phyloP scores from a whole-genome alignment of 2,888 invertebrate species.

The Gonocerus acuteangulatus region DNA sequence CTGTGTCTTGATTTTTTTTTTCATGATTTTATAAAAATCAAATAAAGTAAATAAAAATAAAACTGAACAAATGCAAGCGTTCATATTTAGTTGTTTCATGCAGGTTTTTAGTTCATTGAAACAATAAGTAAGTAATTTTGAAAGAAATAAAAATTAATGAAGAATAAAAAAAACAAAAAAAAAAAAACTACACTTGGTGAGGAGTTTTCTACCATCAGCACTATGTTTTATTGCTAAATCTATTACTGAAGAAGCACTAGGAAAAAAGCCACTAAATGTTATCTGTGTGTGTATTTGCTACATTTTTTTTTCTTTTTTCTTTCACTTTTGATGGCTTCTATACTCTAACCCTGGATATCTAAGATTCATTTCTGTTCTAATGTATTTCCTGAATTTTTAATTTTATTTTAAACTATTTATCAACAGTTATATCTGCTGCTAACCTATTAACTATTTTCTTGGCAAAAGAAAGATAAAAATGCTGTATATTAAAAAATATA shows the following conservation, averaged over 20 bases:
- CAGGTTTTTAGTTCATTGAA: conserved; percentile 4
- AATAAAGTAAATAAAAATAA: background rate
- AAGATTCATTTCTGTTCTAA: background rate
- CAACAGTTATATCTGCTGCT: background rate
- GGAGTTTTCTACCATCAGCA: conserved; percentile 11
- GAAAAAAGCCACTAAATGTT: conserved; percentile 21
- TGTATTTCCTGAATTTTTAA: background rate
- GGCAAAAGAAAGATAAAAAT: too few relatives aligned
- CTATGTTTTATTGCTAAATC: conserved; percentile 12
- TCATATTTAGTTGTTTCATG: conserved; percentile 8
- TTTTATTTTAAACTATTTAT: background rate
- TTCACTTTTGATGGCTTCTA: conserved; percentile 1
- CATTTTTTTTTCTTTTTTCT: background rate
- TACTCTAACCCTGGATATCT: background rate
- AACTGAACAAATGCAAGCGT: conserved; percentile 14
- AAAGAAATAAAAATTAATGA: background rate
- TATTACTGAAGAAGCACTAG: conserved; percentile 15
- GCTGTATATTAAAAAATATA: too few relatives aligned
- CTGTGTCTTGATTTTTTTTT: too few relatives aligned
- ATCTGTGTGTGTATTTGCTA: conserved; percentile 16
- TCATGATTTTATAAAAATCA: too few relatives aligned
- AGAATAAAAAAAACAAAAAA: conserved; percentile 7
- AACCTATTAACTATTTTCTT: background rate
- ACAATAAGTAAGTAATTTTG: background rate
- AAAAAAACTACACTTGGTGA: conserved; percentile 1